Base-by-base conservation (phyloP, 2,113 vertebrate species). In the Amazona vittata region DNA sequence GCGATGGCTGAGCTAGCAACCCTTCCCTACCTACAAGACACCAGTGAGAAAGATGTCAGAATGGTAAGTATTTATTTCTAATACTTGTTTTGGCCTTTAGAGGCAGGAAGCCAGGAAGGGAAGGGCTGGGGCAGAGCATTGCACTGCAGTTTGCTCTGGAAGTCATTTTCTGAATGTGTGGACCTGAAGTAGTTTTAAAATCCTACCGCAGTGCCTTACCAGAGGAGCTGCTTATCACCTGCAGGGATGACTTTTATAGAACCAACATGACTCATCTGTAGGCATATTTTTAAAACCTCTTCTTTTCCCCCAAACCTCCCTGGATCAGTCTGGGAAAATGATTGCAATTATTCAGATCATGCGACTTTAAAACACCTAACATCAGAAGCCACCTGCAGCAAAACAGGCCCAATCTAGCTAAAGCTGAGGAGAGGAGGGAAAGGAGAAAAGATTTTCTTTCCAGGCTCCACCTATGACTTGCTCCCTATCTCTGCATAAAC, bases 21-120 rank as follows among this genome's bases (percentile, higher is more conserved):
- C 50, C n/a, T 98, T 44, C 98, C 98, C 86, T 98, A 98, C 93
- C 98, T 96, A 18, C 98, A 98, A 93, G 97, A 98, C 89, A 84
- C 98, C 97, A 97, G 91, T 91, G 90, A 97, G 64, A 64, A 97
- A 77, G 98, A 98, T 91, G 93, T 68, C 28, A 57, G 97, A 60
- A 64, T 98, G 97, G 96, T 98, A 94, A 96, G 95, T 55, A 70
- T 91, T 92, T 77, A 44, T 97, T 97, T 95, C 95, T 91, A 35
- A 52, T 74, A 44, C 90, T 87, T 68, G 21, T 94, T 93, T 95
- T 86, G 91, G 52, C 84, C 95, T 96, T 96, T 53, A n/a, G 35
- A 78, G 94, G 91, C 88, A 71, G 62, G 22, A 15, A 93, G 89
- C 53, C 87, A 82, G 68, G 39, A 46, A 67, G 52, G 60, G 74